Conservation (phyloP, 2,888 invertebrate genomes). For the Caenorhabditis doughertyi region DNA sequence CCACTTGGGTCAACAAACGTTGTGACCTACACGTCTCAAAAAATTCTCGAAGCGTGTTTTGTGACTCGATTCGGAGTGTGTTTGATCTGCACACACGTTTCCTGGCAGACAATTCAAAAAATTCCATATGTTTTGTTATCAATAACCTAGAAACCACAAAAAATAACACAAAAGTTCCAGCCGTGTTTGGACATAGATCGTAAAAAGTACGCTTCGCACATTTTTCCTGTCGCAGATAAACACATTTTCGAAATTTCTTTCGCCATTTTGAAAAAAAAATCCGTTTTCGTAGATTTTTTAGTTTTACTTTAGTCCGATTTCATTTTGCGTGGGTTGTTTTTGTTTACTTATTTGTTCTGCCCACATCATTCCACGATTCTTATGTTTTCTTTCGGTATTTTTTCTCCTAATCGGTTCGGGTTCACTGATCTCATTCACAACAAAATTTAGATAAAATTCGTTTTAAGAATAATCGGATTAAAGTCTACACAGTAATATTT, state of each 20-base stretch:
- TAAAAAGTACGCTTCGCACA: constrained; percentile 4
- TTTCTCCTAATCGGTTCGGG: constrained; percentile 19
- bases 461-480: constrained; percentile 10
- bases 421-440: constrained; percentile 21
- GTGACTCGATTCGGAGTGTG: constrained; percentile 34
- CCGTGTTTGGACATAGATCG: constrained; percentile 25
- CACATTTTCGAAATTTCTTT: neutral
- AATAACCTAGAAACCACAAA: constrained; percentile 34
- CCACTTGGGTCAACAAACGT: constrained; percentile 42
- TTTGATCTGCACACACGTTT: constrained; percentile 37
- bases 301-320: neutral
- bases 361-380: constrained; percentile 45
- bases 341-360: constrained; percentile 11
- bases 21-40: constrained; percentile 38
- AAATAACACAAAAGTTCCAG: constrained; percentile 17
- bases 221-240: constrained; percentile 5
- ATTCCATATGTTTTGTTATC: constrained; percentile 23
- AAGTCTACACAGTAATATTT: neutral
- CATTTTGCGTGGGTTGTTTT: constrained; percentile 25
- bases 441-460: neutral
- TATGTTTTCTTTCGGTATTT: constrained; percentile 4
- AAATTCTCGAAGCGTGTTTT: constrained; percentile 38
- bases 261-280: neutral
- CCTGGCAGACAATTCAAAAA: constrained; percentile 6
- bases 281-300: neutral